Base-by-base conservation (phyloP, 2,888 invertebrate species). In the Asteroscopus sphinx region DNA sequence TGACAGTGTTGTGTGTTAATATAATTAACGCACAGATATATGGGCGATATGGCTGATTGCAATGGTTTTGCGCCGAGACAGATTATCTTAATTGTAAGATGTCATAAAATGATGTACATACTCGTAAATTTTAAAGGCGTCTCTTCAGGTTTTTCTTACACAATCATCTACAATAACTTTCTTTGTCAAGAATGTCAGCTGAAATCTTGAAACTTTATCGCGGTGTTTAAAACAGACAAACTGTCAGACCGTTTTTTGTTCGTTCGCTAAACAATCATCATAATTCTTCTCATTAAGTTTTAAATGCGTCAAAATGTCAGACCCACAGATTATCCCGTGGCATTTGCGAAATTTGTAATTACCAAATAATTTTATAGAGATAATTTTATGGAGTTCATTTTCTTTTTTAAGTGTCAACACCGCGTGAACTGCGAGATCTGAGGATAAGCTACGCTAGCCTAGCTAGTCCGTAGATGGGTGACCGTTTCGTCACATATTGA, bases 241-340 rank as follows among this genome's bases (percentile, higher is more conserved):
- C 47, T 13, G 45, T 13, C 48, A 21, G 45, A 25, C 35, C 12
- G 36, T 56, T 60, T 45, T 63, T 47, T 57, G 28, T 53, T 66
- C 17, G 35, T 46, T 39, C 39, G 42, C n/a, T n/a, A 62, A 46
- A 66, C 28, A 47, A 55, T 54, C 32, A 45, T 28, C 51, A 54
- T 56, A 47, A 57, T 53, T 61, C 40, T 25, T 39, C 45, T 45
- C 33, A 36, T 67, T 52, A 52, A 36, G 33, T 7, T 55, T 57
- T 51, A 46, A 46, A 42, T 16, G 35, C 30, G 35, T 52, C 67
- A 54, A 53, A 74, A 72, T 62, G 67, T 62, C 75, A 57, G 39
- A 30, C 15, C 7, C 13, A 13, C 15, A 5, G 33, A 28, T 45
- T 61, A 47, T 37, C n/a, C 32, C 28, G 8, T 9, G 21, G 6